These are phyloP conservation scores for Cercocebus atys DNA, from an alignment of 2,113 vertebrate species.

Conservation along the genomic window DNA sequence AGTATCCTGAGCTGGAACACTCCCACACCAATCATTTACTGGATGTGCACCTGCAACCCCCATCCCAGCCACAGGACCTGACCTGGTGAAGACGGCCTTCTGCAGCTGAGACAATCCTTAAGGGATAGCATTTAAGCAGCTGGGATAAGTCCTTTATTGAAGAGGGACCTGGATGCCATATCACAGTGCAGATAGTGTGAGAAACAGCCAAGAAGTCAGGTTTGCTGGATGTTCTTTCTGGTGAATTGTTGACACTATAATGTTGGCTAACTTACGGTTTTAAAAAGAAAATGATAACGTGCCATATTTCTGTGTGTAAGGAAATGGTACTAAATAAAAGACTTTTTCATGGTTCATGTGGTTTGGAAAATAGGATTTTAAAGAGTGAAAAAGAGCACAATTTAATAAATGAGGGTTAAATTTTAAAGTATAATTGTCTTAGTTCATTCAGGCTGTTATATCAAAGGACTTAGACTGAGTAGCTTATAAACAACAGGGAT, in stretches of 20 bases:
- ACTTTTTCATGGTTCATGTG: background rate
- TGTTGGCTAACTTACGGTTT: background rate
- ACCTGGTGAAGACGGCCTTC: background rate
- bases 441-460: background rate
- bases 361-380: conserved; percentile 23
- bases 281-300: background rate
- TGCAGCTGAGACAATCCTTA: background rate
- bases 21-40: accelerated
- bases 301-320: background rate
- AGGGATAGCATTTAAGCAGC: background rate
- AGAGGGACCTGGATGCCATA: background rate
- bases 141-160: background rate
- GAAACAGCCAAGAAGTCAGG: background rate
- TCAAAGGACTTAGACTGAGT: background rate
- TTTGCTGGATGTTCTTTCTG: background rate
- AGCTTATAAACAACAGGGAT: background rate
- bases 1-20: background rate
- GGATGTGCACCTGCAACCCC: background rate
- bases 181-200: background rate
- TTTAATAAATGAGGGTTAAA: background rate
- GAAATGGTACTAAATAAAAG: background rate
- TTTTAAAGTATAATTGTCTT: background rate
- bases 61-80: background rate
- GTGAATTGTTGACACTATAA: background rate
- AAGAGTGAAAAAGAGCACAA: background rate